phyloP scores from a whole-genome alignment of 1,140 invertebrate genomes.

The Propsilocerus akamusi region DNA sequence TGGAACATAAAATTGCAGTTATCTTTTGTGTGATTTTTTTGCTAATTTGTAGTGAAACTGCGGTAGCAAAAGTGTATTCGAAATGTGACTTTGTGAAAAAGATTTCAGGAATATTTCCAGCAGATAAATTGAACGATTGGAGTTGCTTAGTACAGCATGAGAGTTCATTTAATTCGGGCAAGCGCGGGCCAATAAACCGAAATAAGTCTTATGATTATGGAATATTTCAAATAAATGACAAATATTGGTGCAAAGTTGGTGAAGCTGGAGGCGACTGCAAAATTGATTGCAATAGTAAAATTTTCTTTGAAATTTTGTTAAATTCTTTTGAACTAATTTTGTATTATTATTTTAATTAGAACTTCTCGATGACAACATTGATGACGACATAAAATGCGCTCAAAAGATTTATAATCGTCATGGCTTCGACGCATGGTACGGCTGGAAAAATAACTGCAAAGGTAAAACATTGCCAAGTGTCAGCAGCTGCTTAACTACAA shows the following conservation, averaged over 20 bases:
- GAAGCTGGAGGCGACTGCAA: not conserved
- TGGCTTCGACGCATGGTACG: conserved; percentile 26
- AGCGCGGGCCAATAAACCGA: not conserved
- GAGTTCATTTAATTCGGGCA: not conserved
- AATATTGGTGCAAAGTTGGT: not conserved
- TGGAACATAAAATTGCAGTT: too few species aligned
- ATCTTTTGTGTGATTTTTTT: too few species aligned
- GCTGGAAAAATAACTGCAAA: conserved; percentile 25
- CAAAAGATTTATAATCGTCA: conserved; percentile 25
- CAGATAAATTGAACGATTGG: not conserved
- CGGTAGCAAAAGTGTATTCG: not conserved
- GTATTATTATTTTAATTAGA: conserved; percentile 11
- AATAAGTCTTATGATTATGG: not conserved
- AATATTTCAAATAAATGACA: conserved; percentile 1
- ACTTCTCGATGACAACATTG: conserved; percentile 25
- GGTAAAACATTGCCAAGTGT: not conserved
- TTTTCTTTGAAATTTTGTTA: not conserved
- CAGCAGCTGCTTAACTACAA: too few species aligned
- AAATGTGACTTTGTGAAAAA: not conserved
- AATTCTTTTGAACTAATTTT: not conserved
- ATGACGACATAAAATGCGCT: conserved; percentile 24
- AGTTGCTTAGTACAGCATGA: not conserved
- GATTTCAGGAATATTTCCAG: not conserved
- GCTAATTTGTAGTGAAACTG: too few species aligned
- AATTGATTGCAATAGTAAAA: not conserved